These are phyloP conservation scores for Garra rufa DNA, from an alignment of 2,113 vertebrate genomes.

Conservation along the genomic window DNA sequence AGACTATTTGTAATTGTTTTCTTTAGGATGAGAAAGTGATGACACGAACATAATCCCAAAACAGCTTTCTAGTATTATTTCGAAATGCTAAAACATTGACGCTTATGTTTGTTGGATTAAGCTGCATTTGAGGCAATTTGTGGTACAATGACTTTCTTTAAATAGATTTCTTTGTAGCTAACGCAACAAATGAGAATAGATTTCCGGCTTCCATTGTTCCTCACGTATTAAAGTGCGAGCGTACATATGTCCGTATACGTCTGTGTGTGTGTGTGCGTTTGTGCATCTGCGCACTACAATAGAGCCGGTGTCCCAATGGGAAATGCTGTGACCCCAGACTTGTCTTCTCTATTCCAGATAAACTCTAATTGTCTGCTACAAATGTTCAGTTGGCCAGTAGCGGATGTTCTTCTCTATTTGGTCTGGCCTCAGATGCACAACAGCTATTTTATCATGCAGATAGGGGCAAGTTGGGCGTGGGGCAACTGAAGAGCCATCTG, in stretches of 20 bases:
- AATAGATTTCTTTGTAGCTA: constrained; percentile 4
- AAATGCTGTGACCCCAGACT: constrained; percentile 79
- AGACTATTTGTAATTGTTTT: constrained; percentile 67
- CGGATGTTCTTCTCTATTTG: constrained; percentile 81
- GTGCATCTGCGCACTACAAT: constrained; percentile 75
- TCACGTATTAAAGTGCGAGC: background rate
- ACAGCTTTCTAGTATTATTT: background rate
- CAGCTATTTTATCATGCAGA: constrained; percentile 83
- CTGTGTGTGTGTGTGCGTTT: constrained; percentile 49
- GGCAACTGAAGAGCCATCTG: constrained; percentile 76
- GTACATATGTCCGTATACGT: constrained; percentile 55
- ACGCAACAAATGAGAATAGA: constrained; percentile 19
- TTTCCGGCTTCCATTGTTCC: constrained; percentile 43
- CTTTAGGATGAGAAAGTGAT: constrained; percentile 51
- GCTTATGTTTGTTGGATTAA: background rate
- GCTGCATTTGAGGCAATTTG: background rate
- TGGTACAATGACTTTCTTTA: background rate
- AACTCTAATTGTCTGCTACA: constrained; percentile 87
- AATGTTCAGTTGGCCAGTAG: constrained; percentile 82
- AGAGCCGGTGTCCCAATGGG: constrained; percentile 72
- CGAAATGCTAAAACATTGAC: background rate
- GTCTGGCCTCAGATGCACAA: constrained; percentile 78
- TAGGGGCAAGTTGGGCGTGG: constrained; percentile 64
- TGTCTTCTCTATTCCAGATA: constrained; percentile 85
- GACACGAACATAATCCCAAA: constrained; percentile 25